These are phyloP conservation scores for Hirtodrosophila confusa DNA, from an alignment of 2,888 invertebrate genomes.

Conservation along the genomic window DNA sequence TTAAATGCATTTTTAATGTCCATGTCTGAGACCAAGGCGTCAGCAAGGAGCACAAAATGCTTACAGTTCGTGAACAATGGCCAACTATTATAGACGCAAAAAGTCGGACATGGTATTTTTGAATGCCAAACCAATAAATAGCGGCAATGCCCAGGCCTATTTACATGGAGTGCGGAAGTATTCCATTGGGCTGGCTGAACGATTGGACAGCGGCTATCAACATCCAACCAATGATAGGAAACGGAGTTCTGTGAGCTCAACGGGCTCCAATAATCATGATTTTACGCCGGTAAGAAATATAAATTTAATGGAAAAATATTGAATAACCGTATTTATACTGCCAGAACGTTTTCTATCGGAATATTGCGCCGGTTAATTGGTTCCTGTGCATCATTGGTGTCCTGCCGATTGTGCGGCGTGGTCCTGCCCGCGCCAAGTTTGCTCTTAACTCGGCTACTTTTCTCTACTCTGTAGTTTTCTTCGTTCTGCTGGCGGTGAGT, in stretches of 20 bases:
- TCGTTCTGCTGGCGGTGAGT: constrained; percentile 84
- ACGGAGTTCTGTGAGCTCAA: constrained; percentile 72
- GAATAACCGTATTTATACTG: background rate
- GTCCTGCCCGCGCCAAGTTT: constrained; percentile 85
- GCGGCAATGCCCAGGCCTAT: constrained; percentile 66
- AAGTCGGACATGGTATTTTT: constrained; percentile 81
- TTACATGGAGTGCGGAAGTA: constrained; percentile 74
- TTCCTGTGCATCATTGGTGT: constrained; percentile 86
- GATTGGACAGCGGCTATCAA: constrained; percentile 70
- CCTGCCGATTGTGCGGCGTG: constrained; percentile 86
- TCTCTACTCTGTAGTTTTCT: constrained; percentile 86
- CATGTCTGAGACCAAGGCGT: constrained; percentile 31
- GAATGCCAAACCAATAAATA: constrained; percentile 82
- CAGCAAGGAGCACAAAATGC: constrained; percentile 13
- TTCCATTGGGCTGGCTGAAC: constrained; percentile 77
- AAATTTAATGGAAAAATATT: background rate
- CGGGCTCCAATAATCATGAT: constrained; percentile 70
- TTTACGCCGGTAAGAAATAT: constrained; percentile 66
- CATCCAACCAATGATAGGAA: constrained; percentile 54
- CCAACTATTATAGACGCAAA: constrained; percentile 75
- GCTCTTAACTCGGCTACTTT: constrained; percentile 86
- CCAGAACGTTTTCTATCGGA: constrained; percentile 84
- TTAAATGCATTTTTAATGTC: constrained; percentile 64
- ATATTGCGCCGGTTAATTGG: constrained; percentile 84
- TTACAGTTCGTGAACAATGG: constrained; percentile 72